Evolutionary conservation across 2,113 vertebrate species (phyloP).

Genomic region (Megaceryle maxima): DNA sequence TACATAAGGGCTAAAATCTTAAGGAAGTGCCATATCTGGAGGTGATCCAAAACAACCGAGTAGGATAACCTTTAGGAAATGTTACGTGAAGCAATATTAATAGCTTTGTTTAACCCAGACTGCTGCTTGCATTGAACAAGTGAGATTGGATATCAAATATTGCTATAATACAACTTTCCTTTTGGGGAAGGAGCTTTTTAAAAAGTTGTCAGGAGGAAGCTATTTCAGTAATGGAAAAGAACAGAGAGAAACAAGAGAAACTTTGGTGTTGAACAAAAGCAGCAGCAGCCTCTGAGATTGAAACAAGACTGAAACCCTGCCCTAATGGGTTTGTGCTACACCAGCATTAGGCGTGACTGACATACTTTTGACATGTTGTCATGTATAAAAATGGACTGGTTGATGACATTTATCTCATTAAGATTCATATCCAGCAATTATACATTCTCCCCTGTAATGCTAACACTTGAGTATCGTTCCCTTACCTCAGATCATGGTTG

Average conservation of each 20-base stretch:
- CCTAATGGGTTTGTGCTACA: background rate
- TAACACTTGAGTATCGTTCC: background rate
- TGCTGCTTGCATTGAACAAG: background rate
- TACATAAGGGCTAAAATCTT: background rate
- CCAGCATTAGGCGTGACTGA: background rate
- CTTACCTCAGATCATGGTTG: background rate
- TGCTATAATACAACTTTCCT: background rate
- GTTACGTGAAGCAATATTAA: background rate
- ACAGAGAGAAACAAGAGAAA: background rate
- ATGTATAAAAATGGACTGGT: background rate
- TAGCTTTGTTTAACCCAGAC: background rate
- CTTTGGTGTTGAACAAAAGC: background rate
- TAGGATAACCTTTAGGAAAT: background rate
- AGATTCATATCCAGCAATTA: background rate
- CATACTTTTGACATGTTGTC: background rate
- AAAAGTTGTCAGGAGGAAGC: background rate
- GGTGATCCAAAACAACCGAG: background rate
- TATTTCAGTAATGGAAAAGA: slow-evolving; percentile 49
- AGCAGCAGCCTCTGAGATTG: background rate
- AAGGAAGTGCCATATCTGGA: background rate
- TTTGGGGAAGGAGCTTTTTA: background rate
- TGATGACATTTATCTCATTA: background rate
- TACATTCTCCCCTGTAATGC: background rate
- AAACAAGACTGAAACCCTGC: background rate
- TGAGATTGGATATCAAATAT: background rate